Conservation (phyloP, 2,113 vertebrate species). For the Butorides virescens region DNA sequence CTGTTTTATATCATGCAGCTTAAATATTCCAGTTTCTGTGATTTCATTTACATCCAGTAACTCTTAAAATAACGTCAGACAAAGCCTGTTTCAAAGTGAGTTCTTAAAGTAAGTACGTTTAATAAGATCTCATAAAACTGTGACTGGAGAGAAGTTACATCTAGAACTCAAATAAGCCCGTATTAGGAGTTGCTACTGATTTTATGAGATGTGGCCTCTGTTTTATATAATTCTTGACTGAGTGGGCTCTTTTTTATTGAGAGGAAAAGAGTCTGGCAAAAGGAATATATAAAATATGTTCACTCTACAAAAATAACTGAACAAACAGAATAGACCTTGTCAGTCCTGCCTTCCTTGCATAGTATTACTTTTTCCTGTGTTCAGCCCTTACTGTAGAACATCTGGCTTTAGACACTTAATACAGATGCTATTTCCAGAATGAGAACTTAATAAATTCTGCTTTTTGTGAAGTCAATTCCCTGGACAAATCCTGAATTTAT, state of each 20-base stretch:
- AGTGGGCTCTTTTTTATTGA: background rate
- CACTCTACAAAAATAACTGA: background rate
- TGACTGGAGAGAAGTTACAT: background rate
- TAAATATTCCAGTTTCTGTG: background rate
- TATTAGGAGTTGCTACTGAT: background rate
- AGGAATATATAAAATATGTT: background rate
- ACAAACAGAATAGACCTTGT: background rate
- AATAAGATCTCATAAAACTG: background rate
- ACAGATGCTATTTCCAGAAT: background rate
- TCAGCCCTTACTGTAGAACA: background rate
- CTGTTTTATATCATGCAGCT: background rate
- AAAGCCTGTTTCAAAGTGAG: background rate
- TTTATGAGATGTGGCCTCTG: background rate
- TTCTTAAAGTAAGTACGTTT: background rate
- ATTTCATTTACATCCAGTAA: background rate
- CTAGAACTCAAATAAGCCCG: background rate
- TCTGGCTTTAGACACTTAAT: slow-evolving; percentile 1
- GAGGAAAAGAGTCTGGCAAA: background rate
- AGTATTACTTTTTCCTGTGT: background rate
- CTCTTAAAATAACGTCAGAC: background rate
- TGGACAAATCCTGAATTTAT: slow-evolving; percentile 10
- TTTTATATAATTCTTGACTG: background rate
- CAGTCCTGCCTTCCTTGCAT: background rate
- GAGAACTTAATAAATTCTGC: slow-evolving; percentile 1
- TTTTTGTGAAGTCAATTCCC: slow-evolving; percentile 21